Evolutionary conservation across 2,797 vertebrate species (phyloP).

Genomic region (Myioborus melanocephalus): DNA sequence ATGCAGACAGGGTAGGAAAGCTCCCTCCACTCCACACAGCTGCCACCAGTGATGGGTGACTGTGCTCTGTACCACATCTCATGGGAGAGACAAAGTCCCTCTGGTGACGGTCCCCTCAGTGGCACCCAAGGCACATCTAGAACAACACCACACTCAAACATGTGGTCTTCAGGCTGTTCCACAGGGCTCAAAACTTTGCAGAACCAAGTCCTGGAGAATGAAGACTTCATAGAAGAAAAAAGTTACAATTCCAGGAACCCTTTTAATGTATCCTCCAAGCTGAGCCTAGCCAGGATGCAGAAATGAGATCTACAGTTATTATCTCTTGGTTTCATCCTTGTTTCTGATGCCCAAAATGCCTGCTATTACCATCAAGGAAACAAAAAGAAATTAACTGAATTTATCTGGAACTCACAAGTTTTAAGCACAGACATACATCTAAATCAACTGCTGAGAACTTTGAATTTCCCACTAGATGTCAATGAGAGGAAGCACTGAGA

Average conservation of each 20-base stretch:
- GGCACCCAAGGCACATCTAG: not conserved
- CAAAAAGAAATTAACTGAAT: not conserved
- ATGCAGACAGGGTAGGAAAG: not conserved
- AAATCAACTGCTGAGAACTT: not conserved
- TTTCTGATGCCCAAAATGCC: not conserved
- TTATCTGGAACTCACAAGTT: not conserved
- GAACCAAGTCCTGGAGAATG: not conserved
- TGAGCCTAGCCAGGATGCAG: not conserved
- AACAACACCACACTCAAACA: not conserved
- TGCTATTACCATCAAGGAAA: not conserved
- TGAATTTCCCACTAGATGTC: not conserved
- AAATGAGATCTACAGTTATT: not conserved
- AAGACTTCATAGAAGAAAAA: not conserved
- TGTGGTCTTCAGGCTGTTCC: fast-evolving
- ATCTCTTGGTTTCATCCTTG: not conserved
- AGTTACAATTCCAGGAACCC: not conserved
- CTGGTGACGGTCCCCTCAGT: fast-evolving
- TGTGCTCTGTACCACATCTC: not conserved
- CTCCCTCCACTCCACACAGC: not conserved
- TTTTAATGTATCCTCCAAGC: not conserved
- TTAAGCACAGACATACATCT: not conserved
- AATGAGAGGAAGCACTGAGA: not conserved
- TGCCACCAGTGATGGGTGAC: not conserved
- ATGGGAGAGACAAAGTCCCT: not conserved
- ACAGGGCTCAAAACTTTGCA: not conserved